Base-by-base conservation (phyloP, 2,113 vertebrate species). In the Pampusana beccarii region DNA sequence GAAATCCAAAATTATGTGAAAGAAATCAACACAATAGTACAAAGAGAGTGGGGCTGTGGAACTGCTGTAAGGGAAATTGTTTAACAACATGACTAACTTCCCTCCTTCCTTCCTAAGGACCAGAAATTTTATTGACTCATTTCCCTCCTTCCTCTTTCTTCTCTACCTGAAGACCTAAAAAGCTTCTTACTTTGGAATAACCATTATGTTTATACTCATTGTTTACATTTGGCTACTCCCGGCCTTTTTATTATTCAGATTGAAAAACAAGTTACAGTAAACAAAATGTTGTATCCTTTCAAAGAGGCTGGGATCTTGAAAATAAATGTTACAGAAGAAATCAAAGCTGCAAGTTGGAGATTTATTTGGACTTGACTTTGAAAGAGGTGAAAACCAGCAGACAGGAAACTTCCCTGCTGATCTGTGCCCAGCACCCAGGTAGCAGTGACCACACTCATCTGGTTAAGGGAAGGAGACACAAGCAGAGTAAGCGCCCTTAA, bases 81-180 rank as follows among this genome's bases (percentile, higher is more conserved):
- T 95, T 95, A 94, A 86, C 67, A 92, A 80, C 54, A 92, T 95
- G 95, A 97, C 92, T 95, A 97, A 97, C 72, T 97, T 96, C 95
- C 95, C 94, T 97, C 95, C 96, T 97, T 96, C 90, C 86, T 97
- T 94, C 90, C 90, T 88, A 78, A 19, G 28, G 53, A 92, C 61
- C 80, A 95, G 93, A 38, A 36, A 71, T 85, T 92, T 93, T 69
- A 95, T 83, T 95, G 96, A 94, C 94, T 97, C 96, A 96, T 89
- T 97, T 97, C 96, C 96, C 93, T 97, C 92, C 96, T 96, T 97
- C 95, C 95, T 94, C 77, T 80, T 91, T 88, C 64, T 89, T 82
- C 83, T 73, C 74, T 96, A 96, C 88, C 95, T 95, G 93, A 88
- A 91, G 40, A 73, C 80, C 62, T 62, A 83, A 46, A 46, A 92